These are phyloP conservation scores for Alouatta palliata DNA, from an alignment of 2,113 vertebrate genomes.

Conservation along the genomic window DNA sequence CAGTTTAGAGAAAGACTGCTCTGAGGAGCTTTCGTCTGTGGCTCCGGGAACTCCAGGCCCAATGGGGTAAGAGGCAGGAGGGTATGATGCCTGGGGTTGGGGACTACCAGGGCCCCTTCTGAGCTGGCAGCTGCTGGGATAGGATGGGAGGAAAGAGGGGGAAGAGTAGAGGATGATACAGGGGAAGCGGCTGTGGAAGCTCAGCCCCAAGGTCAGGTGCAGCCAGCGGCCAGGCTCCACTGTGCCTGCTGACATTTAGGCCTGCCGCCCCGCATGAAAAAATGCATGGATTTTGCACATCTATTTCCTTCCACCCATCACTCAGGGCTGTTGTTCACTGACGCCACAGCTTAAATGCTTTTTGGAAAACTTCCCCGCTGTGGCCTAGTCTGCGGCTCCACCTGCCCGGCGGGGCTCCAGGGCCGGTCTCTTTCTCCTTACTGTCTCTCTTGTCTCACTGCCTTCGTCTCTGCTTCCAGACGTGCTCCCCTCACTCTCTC, in stretches of 20 bases:
- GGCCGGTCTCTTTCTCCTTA: not conserved
- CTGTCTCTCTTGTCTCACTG: not conserved
- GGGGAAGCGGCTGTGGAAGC: too few species aligned
- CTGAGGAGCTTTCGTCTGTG: not conserved
- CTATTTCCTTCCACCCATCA: not conserved
- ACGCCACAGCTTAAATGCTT: conserved; percentile 10
- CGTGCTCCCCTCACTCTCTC: not conserved
- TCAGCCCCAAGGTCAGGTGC: not conserved
- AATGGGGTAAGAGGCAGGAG: rapidly evolving
- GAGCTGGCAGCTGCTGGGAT: not conserved
- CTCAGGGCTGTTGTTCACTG: not conserved
- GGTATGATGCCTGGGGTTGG: not conserved
- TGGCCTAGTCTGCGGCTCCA: rapidly evolving
- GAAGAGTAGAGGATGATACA: too few species aligned
- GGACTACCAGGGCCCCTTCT: rapidly evolving
- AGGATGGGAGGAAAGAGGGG: too few species aligned
- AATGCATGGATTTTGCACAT: not conserved
- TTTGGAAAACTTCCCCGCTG: not conserved
- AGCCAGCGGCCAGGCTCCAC: not conserved
- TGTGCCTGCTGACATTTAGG: not conserved
- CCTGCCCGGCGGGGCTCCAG: not conserved
- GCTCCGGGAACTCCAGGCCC: not conserved
- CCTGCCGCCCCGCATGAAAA: not conserved
- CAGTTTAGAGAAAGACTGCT: not conserved
- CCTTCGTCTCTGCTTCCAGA: not conserved